Percentiles rank a stretch among this genome's conserved stretches.
Evolutionary conservation across 2,888 invertebrate species (phyloP).

Genomic region (Ethmia dodecea): DNA sequence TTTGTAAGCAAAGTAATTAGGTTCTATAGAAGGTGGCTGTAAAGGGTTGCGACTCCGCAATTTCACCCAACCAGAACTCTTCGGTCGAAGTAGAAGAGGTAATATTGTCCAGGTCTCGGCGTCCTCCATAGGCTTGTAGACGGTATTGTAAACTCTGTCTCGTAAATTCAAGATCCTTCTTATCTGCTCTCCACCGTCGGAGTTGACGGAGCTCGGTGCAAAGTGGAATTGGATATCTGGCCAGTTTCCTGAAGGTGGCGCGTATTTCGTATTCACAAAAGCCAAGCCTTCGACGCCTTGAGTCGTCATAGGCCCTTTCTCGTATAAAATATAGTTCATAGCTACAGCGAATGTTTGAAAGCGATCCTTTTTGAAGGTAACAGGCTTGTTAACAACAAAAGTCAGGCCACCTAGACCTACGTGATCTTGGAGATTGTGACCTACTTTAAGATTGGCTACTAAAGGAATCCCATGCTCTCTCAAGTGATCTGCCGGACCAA

Average conservation of each 20-base stretch:
- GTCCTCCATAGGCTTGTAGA: constrained; percentile 87
- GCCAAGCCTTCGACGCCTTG: constrained; percentile 92
- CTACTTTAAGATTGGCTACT: constrained; percentile 85
- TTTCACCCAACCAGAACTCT: constrained; percentile 91
- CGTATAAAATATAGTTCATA: constrained; percentile 88
- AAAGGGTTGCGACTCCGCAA: constrained; percentile 88
- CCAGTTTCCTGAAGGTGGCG: constrained; percentile 85
- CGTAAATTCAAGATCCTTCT: constrained; percentile 84
- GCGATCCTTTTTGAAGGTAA: constrained; percentile 86
- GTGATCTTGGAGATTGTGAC: constrained; percentile 92
- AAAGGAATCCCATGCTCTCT: constrained; percentile 84
- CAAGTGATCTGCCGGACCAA: constrained; percentile 88
- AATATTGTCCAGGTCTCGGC: constrained; percentile 92
- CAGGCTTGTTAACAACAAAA: constrained; percentile 87
- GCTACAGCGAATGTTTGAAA: constrained; percentile 87
- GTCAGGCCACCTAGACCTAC: constrained; percentile 91
- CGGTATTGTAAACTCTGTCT: constrained; percentile 89
- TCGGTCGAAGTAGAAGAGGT: constrained; percentile 89
- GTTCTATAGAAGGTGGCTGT: constrained; percentile 90
- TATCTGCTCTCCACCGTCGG: constrained; percentile 89
- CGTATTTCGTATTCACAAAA: constrained; percentile 91
- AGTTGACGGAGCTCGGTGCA: constrained; percentile 89
- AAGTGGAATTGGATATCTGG: constrained; percentile 94
- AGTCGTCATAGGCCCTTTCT: constrained; percentile 89
- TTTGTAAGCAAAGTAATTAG: constrained; percentile 93